Percentiles rank a stretch among this genome's conserved stretches.
Evolutionary conservation across 1,140 invertebrate genomes (phyloP).

Genomic region (Drosophila nannoptera): DNA sequence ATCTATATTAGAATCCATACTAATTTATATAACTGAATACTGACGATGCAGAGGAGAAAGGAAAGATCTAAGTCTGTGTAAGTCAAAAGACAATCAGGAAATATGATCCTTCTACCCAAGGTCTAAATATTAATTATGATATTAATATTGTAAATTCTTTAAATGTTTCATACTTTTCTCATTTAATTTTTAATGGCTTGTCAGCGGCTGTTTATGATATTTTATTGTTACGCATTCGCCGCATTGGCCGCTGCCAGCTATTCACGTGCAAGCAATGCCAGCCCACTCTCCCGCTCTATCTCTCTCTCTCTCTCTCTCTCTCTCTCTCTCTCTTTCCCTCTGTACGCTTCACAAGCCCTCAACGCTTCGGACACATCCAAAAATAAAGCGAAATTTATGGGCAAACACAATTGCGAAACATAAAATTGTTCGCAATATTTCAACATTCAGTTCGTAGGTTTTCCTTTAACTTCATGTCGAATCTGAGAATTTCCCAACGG

Average conservation of each 20-base stretch:
- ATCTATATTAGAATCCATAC: too few relatives aligned
- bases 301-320: slow-evolving; percentile 3
- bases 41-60: too few relatives aligned
- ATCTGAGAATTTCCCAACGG: slow-evolving; percentile 15
- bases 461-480: not conserved
- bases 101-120: too few relatives aligned
- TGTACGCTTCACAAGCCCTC: slow-evolving; percentile 1
- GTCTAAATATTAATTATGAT: too few relatives aligned
- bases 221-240: slow-evolving; percentile 54
- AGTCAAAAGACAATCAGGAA: too few relatives aligned
- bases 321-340: not conserved
- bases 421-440: slow-evolving; percentile 36
- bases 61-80: too few relatives aligned
- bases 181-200: slow-evolving; percentile 41
- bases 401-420: slow-evolving; percentile 28
- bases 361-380: slow-evolving; percentile 24
- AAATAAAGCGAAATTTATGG: slow-evolving; percentile 28
- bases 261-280: slow-evolving; percentile 55
- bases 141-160: too few relatives aligned
- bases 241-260: slow-evolving; percentile 29
- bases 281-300: slow-evolving; percentile 5
- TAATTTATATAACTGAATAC: too few relatives aligned
- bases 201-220: slow-evolving; percentile 58
- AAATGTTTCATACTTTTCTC: not conserved
- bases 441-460: slow-evolving; percentile 6